Conservation (phyloP, 2,888 invertebrate genomes). For the Lottia scabra region DNA sequence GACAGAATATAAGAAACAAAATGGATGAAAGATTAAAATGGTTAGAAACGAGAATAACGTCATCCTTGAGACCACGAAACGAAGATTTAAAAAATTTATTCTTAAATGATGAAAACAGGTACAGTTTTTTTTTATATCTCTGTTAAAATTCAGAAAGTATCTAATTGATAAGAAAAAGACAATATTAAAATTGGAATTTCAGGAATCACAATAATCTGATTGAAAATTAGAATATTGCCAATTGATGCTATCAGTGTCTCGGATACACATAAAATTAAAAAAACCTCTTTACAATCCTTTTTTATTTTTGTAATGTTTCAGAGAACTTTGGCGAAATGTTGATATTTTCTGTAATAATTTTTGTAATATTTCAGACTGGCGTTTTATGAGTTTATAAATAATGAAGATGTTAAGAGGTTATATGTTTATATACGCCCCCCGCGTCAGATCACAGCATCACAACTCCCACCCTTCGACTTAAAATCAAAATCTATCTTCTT, state of each 20-base stretch:
- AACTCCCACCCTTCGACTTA: slow-evolving; percentile 62
- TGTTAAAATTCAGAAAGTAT: no score
- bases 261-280: no score
- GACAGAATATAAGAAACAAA: slow-evolving; percentile 8
- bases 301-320: no score
- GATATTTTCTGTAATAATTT: no score
- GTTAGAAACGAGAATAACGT: slow-evolving; percentile 66
- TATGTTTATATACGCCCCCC: slow-evolving; percentile 61
- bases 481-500: slow-evolving; percentile 66
- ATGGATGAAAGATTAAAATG: slow-evolving; percentile 67
- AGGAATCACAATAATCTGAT: no score
- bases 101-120: slow-evolving; percentile 68
- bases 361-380: slow-evolving; percentile 56
- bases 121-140: background rate
- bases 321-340: no score
- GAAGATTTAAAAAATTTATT: slow-evolving; percentile 67
- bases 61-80: slow-evolving; percentile 65
- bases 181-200: no score
- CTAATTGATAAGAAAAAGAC: no score
- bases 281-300: no score
- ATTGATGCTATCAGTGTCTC: no score
- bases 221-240: no score
- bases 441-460: slow-evolving; percentile 58
- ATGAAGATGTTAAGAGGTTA: slow-evolving; percentile 66
- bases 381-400: slow-evolving; percentile 68